A percentile compares a stretch with the other conserved stretches of the same genome.
phyloP scores from a whole-genome alignment of 2,797 vertebrate species.

The Lacerta bilineata region DNA sequence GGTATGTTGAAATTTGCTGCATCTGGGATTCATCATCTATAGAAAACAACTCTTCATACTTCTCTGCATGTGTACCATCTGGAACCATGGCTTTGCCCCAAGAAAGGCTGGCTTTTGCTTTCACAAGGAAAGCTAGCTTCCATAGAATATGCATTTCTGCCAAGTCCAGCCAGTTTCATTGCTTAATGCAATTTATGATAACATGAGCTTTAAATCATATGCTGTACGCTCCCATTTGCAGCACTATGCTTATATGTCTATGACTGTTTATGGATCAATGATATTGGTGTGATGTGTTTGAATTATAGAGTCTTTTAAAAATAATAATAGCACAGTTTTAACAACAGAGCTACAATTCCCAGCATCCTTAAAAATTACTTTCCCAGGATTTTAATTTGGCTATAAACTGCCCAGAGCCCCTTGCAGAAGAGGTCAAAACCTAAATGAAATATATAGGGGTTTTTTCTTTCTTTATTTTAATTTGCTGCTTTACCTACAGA shows the following conservation, averaged over 20 bases:
- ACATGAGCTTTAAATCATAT: constrained; percentile 12
- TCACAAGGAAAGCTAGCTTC: constrained; percentile 47
- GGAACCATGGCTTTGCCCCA: constrained; percentile 52
- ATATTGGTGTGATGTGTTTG: background rate
- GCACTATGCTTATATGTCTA: background rate
- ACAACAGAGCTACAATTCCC: too few relatives aligned
- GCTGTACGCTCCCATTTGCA: background rate
- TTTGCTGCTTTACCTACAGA: too few relatives aligned
- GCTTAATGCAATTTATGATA: constrained; percentile 18
- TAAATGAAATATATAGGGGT: too few relatives aligned
- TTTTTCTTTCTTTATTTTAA: too few relatives aligned
- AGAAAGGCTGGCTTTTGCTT: constrained; percentile 53
- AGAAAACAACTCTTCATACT: constrained; percentile 51
- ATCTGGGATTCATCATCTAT: constrained; percentile 60
- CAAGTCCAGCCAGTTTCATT: background rate
- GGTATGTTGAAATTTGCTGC: constrained; percentile 47
- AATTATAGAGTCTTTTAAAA: background rate
- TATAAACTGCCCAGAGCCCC: too few relatives aligned
- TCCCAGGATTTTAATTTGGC: too few relatives aligned
- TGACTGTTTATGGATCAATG: background rate
- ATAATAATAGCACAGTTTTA: too few relatives aligned
- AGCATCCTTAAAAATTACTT: too few relatives aligned
- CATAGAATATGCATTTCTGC: constrained; percentile 8
- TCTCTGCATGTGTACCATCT: constrained; percentile 63
- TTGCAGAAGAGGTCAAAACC: too few relatives aligned